phyloP scores from a whole-genome alignment of 1,140 invertebrate genomes.

The Panulirus ornatus region DNA sequence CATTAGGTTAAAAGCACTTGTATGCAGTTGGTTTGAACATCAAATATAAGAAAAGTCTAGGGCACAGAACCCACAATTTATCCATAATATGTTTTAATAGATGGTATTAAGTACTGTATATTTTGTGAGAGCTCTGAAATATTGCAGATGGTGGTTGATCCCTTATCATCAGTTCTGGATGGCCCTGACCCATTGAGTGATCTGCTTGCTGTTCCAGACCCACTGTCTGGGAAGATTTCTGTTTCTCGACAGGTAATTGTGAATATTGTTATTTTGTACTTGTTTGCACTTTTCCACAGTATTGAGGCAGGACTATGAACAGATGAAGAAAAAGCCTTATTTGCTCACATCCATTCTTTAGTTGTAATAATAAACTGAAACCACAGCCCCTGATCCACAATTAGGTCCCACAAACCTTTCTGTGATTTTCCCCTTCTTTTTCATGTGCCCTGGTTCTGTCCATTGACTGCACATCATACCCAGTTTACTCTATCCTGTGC shows the following conservation, averaged over 20 bases:
- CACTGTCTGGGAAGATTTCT: conserved; percentile 21
- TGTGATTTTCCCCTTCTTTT: too few species aligned
- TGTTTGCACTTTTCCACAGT: not conserved
- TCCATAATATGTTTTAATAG: not conserved
- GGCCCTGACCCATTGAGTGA: conserved; percentile 64
- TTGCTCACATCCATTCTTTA: too few species aligned
- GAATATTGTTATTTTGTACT: not conserved
- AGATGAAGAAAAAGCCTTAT: too few species aligned
- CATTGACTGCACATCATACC: not conserved
- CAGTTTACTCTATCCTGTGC: not conserved
- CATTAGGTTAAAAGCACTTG: too few species aligned
- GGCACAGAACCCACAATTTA: not conserved
- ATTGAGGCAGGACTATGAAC: not conserved
- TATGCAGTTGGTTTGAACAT: not conserved
- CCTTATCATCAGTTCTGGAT: conserved; percentile 54
- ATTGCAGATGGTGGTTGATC: conserved; percentile 51
- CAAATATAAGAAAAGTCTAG: not conserved
- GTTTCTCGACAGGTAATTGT: conserved; percentile 4
- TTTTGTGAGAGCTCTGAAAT: not conserved
- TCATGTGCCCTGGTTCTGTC: too few species aligned
- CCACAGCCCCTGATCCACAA: too few species aligned
- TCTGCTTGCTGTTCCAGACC: conserved; percentile 43
- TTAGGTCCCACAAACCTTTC: too few species aligned
- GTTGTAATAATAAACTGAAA: too few species aligned
- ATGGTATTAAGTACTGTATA: too few species aligned